phyloP scores from a whole-genome alignment of 2,113 vertebrate species.

The Rhinoderma darwinii region DNA sequence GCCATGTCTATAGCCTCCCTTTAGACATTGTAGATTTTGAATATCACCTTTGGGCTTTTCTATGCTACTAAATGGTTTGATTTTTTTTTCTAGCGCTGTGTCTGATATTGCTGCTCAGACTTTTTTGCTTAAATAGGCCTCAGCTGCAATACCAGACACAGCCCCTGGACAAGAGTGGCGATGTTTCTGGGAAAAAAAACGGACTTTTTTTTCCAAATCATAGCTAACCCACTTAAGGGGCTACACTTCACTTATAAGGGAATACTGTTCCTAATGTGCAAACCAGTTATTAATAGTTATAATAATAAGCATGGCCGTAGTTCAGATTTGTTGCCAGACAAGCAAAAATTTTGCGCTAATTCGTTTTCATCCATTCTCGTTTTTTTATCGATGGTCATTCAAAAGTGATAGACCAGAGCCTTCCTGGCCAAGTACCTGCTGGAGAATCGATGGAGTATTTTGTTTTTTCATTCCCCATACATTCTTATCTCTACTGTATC shows the following conservation, averaged over 20 bases:
- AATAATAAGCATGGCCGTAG: not conserved
- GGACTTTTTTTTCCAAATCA: no score
- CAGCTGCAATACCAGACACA: no score
- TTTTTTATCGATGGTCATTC: not conserved
- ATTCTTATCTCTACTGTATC: conserved; percentile 8
- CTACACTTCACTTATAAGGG: no score
- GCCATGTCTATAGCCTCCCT: no score
- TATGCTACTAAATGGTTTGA: no score
- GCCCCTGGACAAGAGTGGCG: not conserved
- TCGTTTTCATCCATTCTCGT: not conserved
- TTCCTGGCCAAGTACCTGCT: not conserved
- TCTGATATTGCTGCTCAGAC: no score
- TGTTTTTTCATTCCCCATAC: not conserved
- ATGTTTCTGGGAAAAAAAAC: no score
- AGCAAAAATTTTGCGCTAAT: not conserved
- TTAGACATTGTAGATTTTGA: no score
- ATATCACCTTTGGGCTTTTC: no score
- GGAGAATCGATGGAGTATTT: not conserved
- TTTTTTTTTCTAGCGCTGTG: no score
- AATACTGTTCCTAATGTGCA: not conserved
- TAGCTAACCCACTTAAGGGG: no score
- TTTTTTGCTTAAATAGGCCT: no score
- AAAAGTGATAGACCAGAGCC: not conserved
- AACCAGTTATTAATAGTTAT: not conserved
- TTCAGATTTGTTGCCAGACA: not conserved